These are phyloP conservation scores for Lasiurus cinereus DNA, from an alignment of 2,113 vertebrate genomes.

Conservation along the genomic window DNA sequence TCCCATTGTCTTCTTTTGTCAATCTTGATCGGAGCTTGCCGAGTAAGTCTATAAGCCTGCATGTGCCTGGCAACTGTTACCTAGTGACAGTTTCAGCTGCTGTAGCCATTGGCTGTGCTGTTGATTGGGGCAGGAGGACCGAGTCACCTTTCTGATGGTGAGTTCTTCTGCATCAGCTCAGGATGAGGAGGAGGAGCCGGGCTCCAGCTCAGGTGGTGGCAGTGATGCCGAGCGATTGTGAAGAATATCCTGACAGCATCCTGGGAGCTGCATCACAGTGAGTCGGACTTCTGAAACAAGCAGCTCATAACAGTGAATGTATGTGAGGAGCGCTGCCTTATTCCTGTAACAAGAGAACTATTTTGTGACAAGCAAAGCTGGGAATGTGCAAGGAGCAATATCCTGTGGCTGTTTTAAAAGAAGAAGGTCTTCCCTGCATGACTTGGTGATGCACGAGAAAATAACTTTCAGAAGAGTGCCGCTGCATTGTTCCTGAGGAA, in stretches of 20 bases:
- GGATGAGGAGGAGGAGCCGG: conserved; percentile 82
- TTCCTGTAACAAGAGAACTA: conserved; percentile 75
- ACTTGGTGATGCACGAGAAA: conserved; percentile 77
- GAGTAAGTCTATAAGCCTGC: conserved; percentile 89
- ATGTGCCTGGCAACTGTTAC: conserved; percentile 93
- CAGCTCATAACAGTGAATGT: conserved; percentile 79
- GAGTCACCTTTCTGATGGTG: conserved; percentile 90
- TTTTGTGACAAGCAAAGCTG: conserved; percentile 69
- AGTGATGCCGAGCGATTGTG: conserved; percentile 78
- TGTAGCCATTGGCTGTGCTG: conserved; percentile 89
- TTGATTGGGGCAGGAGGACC: conserved; percentile 87
- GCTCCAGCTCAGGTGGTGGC: conserved; percentile 92
- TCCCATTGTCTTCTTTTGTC: conserved; percentile 87
- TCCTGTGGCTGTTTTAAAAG: conserved; percentile 82
- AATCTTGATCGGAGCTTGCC: conserved; percentile 87
- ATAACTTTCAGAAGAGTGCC: conserved; percentile 87
- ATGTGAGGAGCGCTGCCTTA: conserved; percentile 82
- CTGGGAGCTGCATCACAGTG: conserved; percentile 79
- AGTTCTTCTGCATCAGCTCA: conserved; percentile 86
- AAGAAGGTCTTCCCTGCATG: conserved; percentile 78
- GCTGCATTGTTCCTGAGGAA: conserved; percentile 82
- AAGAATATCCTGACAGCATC: conserved; percentile 85
- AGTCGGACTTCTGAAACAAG: conserved; percentile 74
- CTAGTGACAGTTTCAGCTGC: conserved; percentile 90
- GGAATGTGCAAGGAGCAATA: conserved; percentile 72